A percentile compares a stretch with the other conserved stretches of the same genome.
Conservation (phyloP, 2,888 invertebrate species). For the Hydraecia micacea region DNA sequence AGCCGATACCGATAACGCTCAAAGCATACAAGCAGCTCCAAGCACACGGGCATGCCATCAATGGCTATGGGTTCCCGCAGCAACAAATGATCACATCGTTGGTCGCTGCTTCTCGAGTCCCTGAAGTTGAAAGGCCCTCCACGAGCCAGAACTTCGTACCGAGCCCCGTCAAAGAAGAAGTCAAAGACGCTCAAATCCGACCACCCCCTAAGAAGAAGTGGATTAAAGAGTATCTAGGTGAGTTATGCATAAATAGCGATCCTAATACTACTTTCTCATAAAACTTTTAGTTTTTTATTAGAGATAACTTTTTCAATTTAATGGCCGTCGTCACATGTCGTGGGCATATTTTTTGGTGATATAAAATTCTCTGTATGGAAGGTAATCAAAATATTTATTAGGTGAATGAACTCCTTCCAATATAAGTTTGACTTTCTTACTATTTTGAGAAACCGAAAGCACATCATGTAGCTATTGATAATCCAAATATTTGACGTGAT, state of each 20-base stretch:
- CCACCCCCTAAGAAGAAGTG: slow-evolving; percentile 94
- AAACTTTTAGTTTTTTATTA: slow-evolving; percentile 8
- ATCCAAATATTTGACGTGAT: background rate
- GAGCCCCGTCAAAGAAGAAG: slow-evolving; percentile 75
- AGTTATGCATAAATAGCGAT: slow-evolving; percentile 73
- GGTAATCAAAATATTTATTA: slow-evolving; percentile 4
- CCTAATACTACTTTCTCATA: slow-evolving; percentile 33
- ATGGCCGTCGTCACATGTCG: background rate
- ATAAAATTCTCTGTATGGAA: slow-evolving; percentile 13
- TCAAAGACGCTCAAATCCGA: slow-evolving; percentile 75
- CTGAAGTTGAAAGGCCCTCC: slow-evolving; percentile 73
- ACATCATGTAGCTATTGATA: background rate
- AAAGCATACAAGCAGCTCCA: slow-evolving; percentile 82
- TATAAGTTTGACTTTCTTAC: background rate
- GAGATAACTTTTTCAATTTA: slow-evolving; percentile 31
- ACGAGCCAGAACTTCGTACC: slow-evolving; percentile 71
- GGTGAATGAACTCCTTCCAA: slow-evolving; percentile 27
- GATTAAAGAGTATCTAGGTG: slow-evolving; percentile 92
- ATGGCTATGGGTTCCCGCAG: slow-evolving; percentile 77
- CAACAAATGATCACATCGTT: slow-evolving; percentile 76
- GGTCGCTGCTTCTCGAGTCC: slow-evolving; percentile 71
- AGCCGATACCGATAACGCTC: slow-evolving; percentile 84
- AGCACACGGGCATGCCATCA: slow-evolving; percentile 73
- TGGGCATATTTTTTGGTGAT: background rate
- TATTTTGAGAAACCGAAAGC: background rate